A percentile compares a stretch with the other conserved stretches of the same genome.
Conservation (phyloP, 1,140 invertebrate genomes). For the Danaus melanippus region DNA sequence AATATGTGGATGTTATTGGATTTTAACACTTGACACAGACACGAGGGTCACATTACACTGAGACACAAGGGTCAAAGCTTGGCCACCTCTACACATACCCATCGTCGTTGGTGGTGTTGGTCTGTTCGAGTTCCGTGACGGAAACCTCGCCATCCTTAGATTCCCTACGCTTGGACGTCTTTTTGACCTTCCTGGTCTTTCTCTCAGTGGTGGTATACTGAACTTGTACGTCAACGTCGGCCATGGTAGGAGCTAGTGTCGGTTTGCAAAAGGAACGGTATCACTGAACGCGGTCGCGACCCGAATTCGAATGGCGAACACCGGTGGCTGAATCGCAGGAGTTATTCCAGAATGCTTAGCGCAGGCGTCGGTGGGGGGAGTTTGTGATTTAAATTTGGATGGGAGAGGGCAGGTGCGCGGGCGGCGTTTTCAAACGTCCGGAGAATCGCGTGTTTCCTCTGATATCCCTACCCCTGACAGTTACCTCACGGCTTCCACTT, state of each 20-base stretch:
- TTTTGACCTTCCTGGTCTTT: slow-evolving; percentile 92
- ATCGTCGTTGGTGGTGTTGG: slow-evolving; percentile 79
- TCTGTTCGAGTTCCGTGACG: slow-evolving; percentile 85
- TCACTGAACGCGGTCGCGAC: slow-evolving; percentile 68
- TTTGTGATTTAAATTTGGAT: slow-evolving; percentile 71
- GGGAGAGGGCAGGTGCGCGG: slow-evolving; percentile 70
- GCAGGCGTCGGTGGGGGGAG: slow-evolving; percentile 60
- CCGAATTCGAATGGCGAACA: slow-evolving; percentile 69
- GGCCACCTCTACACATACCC: slow-evolving; percentile 84
- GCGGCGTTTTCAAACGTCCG: slow-evolving; percentile 56
- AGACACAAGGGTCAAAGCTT: slow-evolving; percentile 42
- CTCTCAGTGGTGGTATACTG: slow-evolving; percentile 87
- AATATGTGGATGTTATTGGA: slow-evolving; percentile 34
- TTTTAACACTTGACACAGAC: slow-evolving; percentile 51
- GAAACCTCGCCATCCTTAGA: slow-evolving; percentile 83
- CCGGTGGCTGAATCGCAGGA: slow-evolving; percentile 64
- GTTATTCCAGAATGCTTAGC: slow-evolving; percentile 70
- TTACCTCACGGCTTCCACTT: slow-evolving; percentile 29
- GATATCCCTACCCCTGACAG: slow-evolving; percentile 30
- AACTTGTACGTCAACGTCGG: slow-evolving; percentile 88
- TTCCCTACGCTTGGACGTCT: slow-evolving; percentile 85
- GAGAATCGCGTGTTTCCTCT: slow-evolving; percentile 43
- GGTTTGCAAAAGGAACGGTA: slow-evolving; percentile 48
- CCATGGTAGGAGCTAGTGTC: slow-evolving; percentile 74
- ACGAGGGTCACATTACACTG: slow-evolving; percentile 48